These are phyloP conservation scores for Bursaphelenchus mucronatus DNA, from an alignment of 1,140 invertebrate genomes.

Conservation along the genomic window DNA sequence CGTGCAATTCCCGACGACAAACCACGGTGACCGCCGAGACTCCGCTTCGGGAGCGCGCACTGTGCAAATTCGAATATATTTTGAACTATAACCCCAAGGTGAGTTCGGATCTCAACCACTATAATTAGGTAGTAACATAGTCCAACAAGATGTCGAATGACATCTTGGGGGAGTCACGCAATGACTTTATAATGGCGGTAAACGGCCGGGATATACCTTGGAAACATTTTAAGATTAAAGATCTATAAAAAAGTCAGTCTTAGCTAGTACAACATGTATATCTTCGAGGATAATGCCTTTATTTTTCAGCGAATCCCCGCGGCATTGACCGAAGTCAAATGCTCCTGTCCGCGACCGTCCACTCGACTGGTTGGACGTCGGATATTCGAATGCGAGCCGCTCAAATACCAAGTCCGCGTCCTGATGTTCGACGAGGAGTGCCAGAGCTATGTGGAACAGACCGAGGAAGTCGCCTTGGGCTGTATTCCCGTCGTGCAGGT, in stretches of 20 bases:
- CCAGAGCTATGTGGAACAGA: slow-evolving; percentile 51
- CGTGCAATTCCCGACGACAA: slow-evolving; percentile 55
- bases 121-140: too few species aligned
- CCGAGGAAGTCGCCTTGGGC: slow-evolving; percentile 55
- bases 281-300: not conserved
- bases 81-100: slow-evolving; percentile 61
- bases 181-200: slow-evolving; percentile 5
- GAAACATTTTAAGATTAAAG: too few species aligned
- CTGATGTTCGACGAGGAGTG: slow-evolving; percentile 59
- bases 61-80: slow-evolving; percentile 60
- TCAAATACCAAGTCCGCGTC: slow-evolving; percentile 58
- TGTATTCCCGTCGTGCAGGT: slow-evolving; percentile 60
- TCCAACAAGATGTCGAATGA: too few species aligned
- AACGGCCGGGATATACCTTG: too few species aligned
- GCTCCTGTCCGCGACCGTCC: slow-evolving; percentile 56
- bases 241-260: too few species aligned
- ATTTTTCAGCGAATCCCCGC: slow-evolving; percentile 57
- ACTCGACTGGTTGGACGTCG: slow-evolving; percentile 53
- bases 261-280: slow-evolving; percentile 6
- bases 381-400: slow-evolving; percentile 60
- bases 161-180: not conserved
- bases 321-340: slow-evolving; percentile 60
- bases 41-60: slow-evolving; percentile 52
- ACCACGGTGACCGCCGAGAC: slow-evolving; percentile 53
- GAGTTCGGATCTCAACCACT: slow-evolving; percentile 8